Conservation (phyloP, 2,113 vertebrate genomes). For the Aythya baeri region DNA sequence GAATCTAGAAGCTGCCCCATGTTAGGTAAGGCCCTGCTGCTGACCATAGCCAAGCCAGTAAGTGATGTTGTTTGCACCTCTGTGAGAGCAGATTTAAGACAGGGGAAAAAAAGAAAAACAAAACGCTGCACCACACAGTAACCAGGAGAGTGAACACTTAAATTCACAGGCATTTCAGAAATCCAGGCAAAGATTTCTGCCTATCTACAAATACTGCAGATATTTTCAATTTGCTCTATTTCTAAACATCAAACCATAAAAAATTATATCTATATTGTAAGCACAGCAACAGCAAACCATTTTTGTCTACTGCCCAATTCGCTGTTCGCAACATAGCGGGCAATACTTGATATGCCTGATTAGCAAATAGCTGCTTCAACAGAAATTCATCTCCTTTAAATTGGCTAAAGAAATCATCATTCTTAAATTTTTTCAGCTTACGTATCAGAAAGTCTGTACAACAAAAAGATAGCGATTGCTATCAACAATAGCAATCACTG, state of each 20-base stretch:
- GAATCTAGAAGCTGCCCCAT: too few relatives aligned
- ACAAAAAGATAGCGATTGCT: background rate
- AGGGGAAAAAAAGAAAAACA: too few relatives aligned
- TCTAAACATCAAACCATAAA: background rate
- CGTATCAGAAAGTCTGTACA: background rate
- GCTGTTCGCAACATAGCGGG: background rate
- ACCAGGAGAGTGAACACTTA: background rate
- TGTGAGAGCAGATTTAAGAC: too few relatives aligned
- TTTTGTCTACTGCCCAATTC: background rate
- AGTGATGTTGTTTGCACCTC: too few relatives aligned
- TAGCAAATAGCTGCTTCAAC: background rate
- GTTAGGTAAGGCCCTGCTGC: too few relatives aligned
- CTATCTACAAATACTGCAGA: background rate
- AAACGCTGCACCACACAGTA: too few relatives aligned
- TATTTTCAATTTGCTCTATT: background rate
- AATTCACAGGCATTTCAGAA: background rate
- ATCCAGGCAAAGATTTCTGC: background rate
- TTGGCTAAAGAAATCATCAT: fast-evolving
- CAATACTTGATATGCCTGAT: fast-evolving
- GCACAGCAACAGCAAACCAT: background rate
- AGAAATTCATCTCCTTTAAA: background rate
- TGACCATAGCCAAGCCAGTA: too few relatives aligned
- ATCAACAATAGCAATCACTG: background rate
- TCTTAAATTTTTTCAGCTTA: background rate
- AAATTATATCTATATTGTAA: background rate